Evolutionary conservation across 2,113 vertebrate genomes (phyloP), one percentile per base, ranked within the genome.

Genomic region (Alosa alosa): DNA sequence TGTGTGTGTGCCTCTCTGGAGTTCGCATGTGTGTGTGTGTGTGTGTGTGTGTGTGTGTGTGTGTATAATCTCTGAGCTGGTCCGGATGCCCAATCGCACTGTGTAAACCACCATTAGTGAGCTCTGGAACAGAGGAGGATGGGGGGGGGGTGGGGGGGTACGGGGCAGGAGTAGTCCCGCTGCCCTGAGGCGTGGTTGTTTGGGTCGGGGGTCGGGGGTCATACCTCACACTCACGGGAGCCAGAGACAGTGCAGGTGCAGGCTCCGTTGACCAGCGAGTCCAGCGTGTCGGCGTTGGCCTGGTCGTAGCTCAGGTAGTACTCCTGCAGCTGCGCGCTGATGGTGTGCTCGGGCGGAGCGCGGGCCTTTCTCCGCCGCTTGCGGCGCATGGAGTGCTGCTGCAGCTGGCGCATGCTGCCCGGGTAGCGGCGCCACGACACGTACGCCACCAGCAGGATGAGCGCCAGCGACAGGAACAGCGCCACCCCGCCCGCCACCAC

Each of bases 271-370:
- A 97, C 97, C 49, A 97, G 94, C 91, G 98, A 94, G 95, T 98
- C 97, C 96, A 98, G 95, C 89, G 97, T 96, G 93, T 99, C 97
- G 68, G 97, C 97, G 95, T 97, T 98, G 86, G 97, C 97, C 85
- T 98, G 97, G 93, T 97, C 97, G 95, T 98, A 99, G 95, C 97
- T 98, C 95, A 99, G 97, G 86, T 99, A 99, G 94, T 99, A 99
- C 95, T 99, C 98, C 95, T 99, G 98, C 90, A 99, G 94, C 90
- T 98, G 98, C 88, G 98, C 96, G 95, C 95, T 98, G 89, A 98
- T 96, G 92, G 97, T 96, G 93, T 96, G 96, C 89, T 99, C 97
- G 0, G 97, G 96, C 91, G 97, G 96, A 91, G 97, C 97, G 49
- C 93, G 93, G 81, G 94, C 93, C 95, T 98, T 98, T 97, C 98